Evolutionary conservation across 1,140 invertebrate genomes (phyloP).

Genomic region (Zelostemma sp.): DNA sequence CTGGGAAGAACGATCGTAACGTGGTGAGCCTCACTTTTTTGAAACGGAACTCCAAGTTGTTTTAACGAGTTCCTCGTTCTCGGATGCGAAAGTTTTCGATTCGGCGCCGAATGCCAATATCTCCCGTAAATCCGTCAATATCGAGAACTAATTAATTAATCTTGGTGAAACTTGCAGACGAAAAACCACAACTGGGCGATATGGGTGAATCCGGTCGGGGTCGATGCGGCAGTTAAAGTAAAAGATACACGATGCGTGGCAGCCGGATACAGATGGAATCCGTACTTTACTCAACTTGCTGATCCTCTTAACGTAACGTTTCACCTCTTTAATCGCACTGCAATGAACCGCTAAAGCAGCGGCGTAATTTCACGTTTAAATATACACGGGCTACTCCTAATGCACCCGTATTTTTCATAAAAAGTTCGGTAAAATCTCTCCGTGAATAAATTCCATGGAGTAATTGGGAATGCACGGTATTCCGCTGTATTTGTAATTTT

Average conservation of each 20-base stretch:
- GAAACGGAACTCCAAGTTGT: background rate
- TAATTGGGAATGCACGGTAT: background rate
- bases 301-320: slow-evolving; percentile 85
- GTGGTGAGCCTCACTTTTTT: slow-evolving; percentile 71
- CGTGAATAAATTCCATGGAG: no score
- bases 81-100: no score
- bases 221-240: slow-evolving; percentile 87
- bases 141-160: slow-evolving; percentile 8
- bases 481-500: background rate
- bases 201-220: slow-evolving; percentile 93
- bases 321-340: slow-evolving; percentile 3
- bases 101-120: background rate
- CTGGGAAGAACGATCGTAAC: slow-evolving; percentile 85
- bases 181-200: slow-evolving; percentile 91
- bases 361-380: no score
- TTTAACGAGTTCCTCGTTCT: background rate
- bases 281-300: slow-evolving; percentile 89
- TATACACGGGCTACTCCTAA: no score
- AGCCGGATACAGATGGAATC: slow-evolving; percentile 93
- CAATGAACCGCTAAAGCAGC: no score
- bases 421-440: no score
- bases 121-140: background rate
- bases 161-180: slow-evolving; percentile 72
- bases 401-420: no score
- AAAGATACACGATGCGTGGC: slow-evolving; percentile 87